phyloP scores from a whole-genome alignment of 64 coral and sea anemone species.

The Stichodactyla mertensii region DNA sequence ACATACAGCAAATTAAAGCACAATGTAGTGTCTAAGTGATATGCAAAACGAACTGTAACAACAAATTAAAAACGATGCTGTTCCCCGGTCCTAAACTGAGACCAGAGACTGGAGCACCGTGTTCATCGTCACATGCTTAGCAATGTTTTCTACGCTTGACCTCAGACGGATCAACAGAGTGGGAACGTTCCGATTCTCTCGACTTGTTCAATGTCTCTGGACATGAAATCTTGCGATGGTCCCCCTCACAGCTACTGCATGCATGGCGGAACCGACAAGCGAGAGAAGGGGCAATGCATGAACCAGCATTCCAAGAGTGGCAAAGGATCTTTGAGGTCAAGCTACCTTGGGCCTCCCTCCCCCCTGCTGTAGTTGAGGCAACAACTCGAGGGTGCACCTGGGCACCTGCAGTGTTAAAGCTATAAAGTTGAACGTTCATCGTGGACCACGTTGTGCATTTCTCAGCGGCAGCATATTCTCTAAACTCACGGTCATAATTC shows the following conservation, averaged over 20 bases:
- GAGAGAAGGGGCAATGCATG: background rate
- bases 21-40: too few species aligned
- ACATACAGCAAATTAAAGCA: too few species aligned
- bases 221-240: background rate
- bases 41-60: too few species aligned
- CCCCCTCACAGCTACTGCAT: background rate
- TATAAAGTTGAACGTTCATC: constrained; percentile 16
- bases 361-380: too few species aligned
- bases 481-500: constrained; percentile 2
- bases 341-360: too few species aligned
- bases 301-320: background rate
- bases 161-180: background rate
- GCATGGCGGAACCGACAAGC: background rate
- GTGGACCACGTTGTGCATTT: too few species aligned
- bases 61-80: too few species aligned
- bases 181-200: background rate
- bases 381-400: background rate
- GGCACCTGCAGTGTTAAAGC: background rate
- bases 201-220: background rate
- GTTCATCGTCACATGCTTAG: background rate
- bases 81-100: too few species aligned
- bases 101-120: too few species aligned
- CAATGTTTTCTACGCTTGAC: background rate
- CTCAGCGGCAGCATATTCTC: background rate
- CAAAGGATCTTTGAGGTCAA: background rate